phyloP scores from a whole-genome alignment of 1,140 invertebrate species.

The Drosophila teissieri region DNA sequence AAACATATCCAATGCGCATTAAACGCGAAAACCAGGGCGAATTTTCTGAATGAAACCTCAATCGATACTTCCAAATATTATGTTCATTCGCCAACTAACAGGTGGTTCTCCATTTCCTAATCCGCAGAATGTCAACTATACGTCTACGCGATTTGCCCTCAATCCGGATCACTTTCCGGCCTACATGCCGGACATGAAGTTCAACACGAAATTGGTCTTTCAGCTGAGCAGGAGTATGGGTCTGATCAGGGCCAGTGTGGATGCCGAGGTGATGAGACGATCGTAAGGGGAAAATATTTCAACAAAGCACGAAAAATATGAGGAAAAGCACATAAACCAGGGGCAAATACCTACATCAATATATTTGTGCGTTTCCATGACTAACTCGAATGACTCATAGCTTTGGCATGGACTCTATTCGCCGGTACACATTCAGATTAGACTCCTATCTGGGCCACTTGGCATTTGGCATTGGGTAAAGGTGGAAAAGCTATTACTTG shows the following conservation, averaged over 20 bases:
- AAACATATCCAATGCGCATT: conserved; percentile 42
- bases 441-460: conserved; percentile 17
- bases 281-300: conserved; percentile 25
- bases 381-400: conserved; percentile 44
- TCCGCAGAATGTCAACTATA: conserved; percentile 55
- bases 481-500: not conserved
- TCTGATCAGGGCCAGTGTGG: conserved; percentile 49
- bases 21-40: conserved; percentile 33
- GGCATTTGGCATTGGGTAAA: not conserved
- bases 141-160: conserved; percentile 59
- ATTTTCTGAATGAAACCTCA: conserved; percentile 35
- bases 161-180: conserved; percentile 69
- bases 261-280: conserved; percentile 54
- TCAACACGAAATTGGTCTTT: conserved; percentile 54
- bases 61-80: conserved; percentile 20
- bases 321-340: conserved; percentile 12
- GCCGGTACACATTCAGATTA: conserved; percentile 27
- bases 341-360: conserved; percentile 20
- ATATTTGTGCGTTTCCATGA: conserved; percentile 30
- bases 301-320: conserved; percentile 10
- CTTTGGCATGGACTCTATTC: conserved; percentile 22
- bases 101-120: not conserved
- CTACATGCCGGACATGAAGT: conserved; percentile 69
- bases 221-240: conserved; percentile 23
- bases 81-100: conserved; percentile 5